A percentile compares a stretch with the other conserved stretches of the same genome.
Evolutionary conservation across 35 echinoderm and acorn worm genomes (phyloP).

Genomic region (Ptychodera flava): DNA sequence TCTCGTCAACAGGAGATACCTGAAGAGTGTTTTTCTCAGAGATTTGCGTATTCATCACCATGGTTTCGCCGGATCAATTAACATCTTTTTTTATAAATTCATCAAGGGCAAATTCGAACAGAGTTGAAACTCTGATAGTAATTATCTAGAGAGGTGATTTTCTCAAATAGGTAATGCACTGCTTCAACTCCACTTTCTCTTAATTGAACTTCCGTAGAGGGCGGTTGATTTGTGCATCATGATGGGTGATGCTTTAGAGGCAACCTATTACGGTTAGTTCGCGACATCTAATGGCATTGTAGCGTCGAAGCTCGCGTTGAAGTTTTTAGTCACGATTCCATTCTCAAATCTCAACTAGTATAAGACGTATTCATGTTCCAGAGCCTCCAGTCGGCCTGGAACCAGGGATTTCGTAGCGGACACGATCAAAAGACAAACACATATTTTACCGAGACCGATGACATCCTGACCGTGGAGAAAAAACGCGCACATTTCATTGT

Average conservation of each 20-base stretch:
- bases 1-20: background rate
- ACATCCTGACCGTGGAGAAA: background rate
- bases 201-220: background rate
- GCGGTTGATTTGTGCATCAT: background rate
- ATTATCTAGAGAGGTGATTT: background rate
- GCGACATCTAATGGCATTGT: no score
- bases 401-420: no score
- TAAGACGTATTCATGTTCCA: no score
- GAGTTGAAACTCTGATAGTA: background rate
- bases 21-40: background rate
- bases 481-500: background rate
- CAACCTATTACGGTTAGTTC: no score
- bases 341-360: no score
- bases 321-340: no score
- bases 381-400: no score
- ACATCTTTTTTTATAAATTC: no score
- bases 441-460: background rate
- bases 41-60: background rate
- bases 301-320: no score
- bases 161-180: background rate
- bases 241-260: background rate
- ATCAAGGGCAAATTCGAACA: background rate
- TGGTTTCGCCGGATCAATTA: no score
- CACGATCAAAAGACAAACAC: no score
- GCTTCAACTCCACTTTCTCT: background rate